Base-by-base conservation (phyloP, 2,113 vertebrate genomes). In the Mesoclemmys tuberculata region DNA sequence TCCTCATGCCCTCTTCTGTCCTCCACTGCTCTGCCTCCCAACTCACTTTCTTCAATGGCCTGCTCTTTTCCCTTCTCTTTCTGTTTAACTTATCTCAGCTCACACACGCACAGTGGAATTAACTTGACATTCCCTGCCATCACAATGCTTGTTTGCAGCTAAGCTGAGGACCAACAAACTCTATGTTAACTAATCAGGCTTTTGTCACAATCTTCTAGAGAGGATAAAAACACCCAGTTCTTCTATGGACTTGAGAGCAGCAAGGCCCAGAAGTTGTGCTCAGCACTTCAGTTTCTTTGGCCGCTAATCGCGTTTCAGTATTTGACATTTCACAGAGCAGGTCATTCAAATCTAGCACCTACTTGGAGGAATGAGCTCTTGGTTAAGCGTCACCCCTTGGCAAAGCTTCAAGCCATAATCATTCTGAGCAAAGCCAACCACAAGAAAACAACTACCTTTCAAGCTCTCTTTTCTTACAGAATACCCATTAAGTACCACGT, bases 371-470 rank as follows among this genome's bases (percentile, higher is more conserved):
- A 87, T 0, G 46, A 61, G 55, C 61, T 84, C 91, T 84, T 22
- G 27, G 55, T 68, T 38, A 22, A 81, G 48, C 81, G 41, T 0
- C 0, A 90, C 5, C 71, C 61, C 88, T 52, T 93, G 93, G 90
- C 90, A 95, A 88, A 88, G 74, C 78, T 56, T 95, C 87, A 89
- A 88, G 90, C 83, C 54, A 46, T 85, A 61, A 48, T 54, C 10
- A 74, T 26, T 86, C 81, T 90, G 86, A 4, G 75, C 26, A 84
- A 87, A 84, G 51, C 38, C 87, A 94, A 4, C 82, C 68, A 61
- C 84, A 58, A 91, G 88, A 75, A 92, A 90, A 88, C 80, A 84
- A 29, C 68, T 7, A 7, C 91, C 81, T 54, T 74, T 79, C 46
- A 91, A 85, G 31, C 64, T 91, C 92, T 48, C 79, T n/a, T 9